A percentile compares a stretch with the other conserved stretches of the same genome.
phyloP scores from a whole-genome alignment of 2,797 vertebrate genomes.

The Thamnophis elegans region DNA sequence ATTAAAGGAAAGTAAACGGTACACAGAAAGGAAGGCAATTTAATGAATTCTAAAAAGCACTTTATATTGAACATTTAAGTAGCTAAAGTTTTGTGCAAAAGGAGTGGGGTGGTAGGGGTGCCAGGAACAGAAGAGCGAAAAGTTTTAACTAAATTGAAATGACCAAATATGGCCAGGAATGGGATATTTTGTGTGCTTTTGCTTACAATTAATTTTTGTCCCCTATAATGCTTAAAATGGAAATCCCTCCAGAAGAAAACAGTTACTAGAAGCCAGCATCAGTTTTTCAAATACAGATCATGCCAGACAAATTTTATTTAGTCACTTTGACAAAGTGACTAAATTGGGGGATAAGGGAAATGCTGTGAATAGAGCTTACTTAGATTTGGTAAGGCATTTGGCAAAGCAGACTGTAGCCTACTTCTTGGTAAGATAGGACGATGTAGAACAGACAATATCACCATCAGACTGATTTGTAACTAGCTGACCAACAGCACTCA shows the following conservation, averaged over 20 bases:
- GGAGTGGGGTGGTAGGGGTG: not conserved
- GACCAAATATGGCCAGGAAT: conserved; percentile 4
- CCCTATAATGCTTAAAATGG: not conserved
- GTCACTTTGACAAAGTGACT: too few species aligned
- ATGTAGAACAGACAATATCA: not conserved
- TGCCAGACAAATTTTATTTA: not conserved
- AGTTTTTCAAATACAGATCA: not conserved
- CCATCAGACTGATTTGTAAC: not conserved
- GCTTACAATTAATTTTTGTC: conserved; percentile 24
- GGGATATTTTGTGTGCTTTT: not conserved
- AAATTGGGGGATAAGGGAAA: not conserved
- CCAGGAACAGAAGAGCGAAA: not conserved
- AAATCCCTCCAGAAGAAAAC: not conserved
- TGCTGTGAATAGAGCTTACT: not conserved
- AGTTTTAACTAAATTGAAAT: conserved; percentile 12
- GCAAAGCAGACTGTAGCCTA: not conserved
- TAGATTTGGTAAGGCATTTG: not conserved
- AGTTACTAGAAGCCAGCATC: not conserved
- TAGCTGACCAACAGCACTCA: not conserved
- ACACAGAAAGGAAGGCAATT: not conserved
- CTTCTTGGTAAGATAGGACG: not conserved
- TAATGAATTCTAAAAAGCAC: conserved; percentile 38
- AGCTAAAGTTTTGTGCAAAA: not conserved
- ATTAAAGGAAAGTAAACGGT: conserved; percentile 31
- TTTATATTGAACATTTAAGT: not conserved